Base-by-base conservation (phyloP, 23 tunicate genomes). In the Trididemnum nubilum region DNA sequence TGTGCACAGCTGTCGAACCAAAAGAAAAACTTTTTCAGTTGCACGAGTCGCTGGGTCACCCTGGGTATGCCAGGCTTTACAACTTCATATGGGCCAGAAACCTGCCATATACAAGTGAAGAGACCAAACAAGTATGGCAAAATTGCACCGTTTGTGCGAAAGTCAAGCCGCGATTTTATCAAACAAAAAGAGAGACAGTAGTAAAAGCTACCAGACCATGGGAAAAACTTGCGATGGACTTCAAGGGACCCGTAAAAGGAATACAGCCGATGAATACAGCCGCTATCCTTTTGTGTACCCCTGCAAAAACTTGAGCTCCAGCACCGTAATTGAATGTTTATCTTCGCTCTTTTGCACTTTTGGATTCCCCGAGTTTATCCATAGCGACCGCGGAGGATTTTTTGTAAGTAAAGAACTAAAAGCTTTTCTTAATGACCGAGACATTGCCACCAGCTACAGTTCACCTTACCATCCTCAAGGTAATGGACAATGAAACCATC, bases 211-310 rank as follows among this genome's bases (percentile, higher is more conserved):
- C 84, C 1, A 35, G 30, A 2, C 52, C 83, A 22, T 33, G 73
- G 83, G 73, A 80, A 22, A n/a, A 78, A 4, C 34, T n/a, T n/a
- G n/a, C n/a, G n/a, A n/a, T n/a, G n/a, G n/a, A n/a, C n/a, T n/a
- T n/a, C n/a, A n/a, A n/a, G 49, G 77, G 77, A 33, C 77, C 77
- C 15, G 77, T 81, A 1, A 40, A 44, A 70, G 77, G 77, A 5
- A 34, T 34, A 7, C 70, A 39, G 37, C 70, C 15, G 65, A 81
- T 49, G 85, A 81, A 29, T 81, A 2, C n/a, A 67, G 77, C 38
- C 31, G 85, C 4, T 69, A n/a, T 32, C 77, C 85, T 7, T 67
- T 81, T 50, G n/a, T n/a, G n/a, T n/a, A n/a, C n/a, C n/a, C n/a
- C n/a, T n/a, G n/a, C n/a, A n/a, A n/a, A n/a, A n/a, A n/a, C n/a